These are phyloP conservation scores for Dryas iulia DNA, from an alignment of 1,140 invertebrate species.

Conservation along the genomic window DNA sequence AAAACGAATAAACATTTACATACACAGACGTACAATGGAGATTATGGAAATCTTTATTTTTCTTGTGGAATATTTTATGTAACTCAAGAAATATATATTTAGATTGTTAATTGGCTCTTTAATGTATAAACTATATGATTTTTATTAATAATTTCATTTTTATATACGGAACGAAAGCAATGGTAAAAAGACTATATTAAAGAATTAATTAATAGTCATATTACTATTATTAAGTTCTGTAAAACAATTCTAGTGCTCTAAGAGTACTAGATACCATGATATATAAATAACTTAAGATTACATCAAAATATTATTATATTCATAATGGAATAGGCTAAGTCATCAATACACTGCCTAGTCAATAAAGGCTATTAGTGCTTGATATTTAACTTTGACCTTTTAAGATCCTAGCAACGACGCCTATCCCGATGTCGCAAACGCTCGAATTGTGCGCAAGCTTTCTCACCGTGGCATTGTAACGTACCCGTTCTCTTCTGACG, in stretches of 20 bases:
- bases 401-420: slow-evolving; percentile 39
- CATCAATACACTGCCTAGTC: not conserved
- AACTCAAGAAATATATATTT: too few species aligned
- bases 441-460: slow-evolving; percentile 58
- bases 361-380: slow-evolving; percentile 22
- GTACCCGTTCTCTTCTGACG: slow-evolving; percentile 56
- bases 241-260: too few species aligned
- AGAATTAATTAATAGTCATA: too few species aligned
- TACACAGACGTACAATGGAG: not conserved
- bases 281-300: not conserved
- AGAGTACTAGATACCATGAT: not conserved
- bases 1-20: slow-evolving; percentile 19
- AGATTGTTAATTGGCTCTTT: too few species aligned
- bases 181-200: too few species aligned
- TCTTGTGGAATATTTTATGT: not conserved
- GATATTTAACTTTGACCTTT: slow-evolving; percentile 46
- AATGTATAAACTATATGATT: too few species aligned
- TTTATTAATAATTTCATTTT: too few species aligned
- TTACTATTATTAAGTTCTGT: too few species aligned
- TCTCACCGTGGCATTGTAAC: slow-evolving; percentile 64
- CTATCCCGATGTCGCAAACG: slow-evolving; percentile 60
- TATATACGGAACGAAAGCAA: too few species aligned
- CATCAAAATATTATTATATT: not conserved
- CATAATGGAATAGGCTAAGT: not conserved
- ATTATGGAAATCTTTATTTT: not conserved